A percentile compares a stretch with the other conserved stretches of the same genome.
Conservation (phyloP, 2,113 vertebrate genomes). For the Chitala chitala region DNA sequence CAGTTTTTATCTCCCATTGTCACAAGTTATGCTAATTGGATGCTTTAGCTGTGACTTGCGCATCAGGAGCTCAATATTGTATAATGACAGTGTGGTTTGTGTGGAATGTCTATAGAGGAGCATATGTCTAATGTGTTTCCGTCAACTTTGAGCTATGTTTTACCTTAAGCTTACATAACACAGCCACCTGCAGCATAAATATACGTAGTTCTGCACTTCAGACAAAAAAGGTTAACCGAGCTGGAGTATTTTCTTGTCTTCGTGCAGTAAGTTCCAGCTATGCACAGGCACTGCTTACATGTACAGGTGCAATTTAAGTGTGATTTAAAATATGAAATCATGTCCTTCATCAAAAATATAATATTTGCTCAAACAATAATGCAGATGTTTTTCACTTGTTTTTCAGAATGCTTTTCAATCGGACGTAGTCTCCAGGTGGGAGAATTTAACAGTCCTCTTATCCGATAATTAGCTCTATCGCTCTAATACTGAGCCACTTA, state of each 20-base stretch:
- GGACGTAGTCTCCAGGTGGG: not conserved
- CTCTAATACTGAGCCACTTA: not conserved
- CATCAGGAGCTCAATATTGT: not conserved
- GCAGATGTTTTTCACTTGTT: not conserved
- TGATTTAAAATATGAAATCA: not conserved
- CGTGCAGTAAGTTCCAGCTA: not conserved
- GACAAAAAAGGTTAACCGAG: not conserved
- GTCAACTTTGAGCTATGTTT: no score
- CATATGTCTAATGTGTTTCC: no score
- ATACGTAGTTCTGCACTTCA: not conserved
- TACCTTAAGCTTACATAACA: no score
- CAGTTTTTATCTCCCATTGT: not conserved
- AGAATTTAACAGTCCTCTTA: not conserved
- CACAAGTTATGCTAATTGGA: not conserved
- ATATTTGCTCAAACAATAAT: not conserved
- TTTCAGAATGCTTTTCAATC: not conserved
- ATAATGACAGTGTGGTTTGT: no score
- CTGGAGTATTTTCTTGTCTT: not conserved
- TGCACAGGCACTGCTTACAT: not conserved
- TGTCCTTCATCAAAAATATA: not conserved
- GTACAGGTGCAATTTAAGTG: no score
- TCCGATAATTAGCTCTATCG: constrained; percentile 1
- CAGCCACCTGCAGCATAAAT: no score
- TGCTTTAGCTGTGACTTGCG: constrained; percentile 8
- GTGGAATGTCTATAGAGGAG: no score